Base-by-base conservation (phyloP, 2,113 vertebrate genomes). In the Cisticola juncidis region DNA sequence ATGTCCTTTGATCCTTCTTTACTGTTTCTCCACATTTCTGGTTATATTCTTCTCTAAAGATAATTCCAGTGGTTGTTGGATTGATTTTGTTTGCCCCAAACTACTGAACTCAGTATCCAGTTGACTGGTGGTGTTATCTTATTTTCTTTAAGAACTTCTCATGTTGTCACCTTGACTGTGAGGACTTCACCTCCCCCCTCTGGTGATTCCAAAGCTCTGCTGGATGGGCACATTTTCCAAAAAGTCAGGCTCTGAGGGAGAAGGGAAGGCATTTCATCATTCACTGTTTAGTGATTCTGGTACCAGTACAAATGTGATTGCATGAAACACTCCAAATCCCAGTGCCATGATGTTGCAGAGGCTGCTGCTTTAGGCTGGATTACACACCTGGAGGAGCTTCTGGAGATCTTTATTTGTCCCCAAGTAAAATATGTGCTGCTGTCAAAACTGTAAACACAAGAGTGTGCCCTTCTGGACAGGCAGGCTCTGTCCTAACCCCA, bases 81-180 rank as follows among this genome's bases (percentile, higher is more conserved):
- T 62, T 42, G 66, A 9, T 40, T 93, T 65, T 44, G 38, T 82
- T 82, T 92, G 17, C 12, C 29, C 23, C 35, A 58, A 14, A 35
- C 26, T 31, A 18, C 35, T 36, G 54, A 50, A 44, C 14, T 14
- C 22, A 23, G 22, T 62, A 31, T 66, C 31, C 64, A 45, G 16
- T 1, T 89, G 44, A 31, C 19, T 0, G 3, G 7, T 5, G 2
- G 21, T 19, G 5, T 60, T 80, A 54, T 16, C 4, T 45, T 54
- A 31, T 28, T 88, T 64, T 64, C 57, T 61, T 90, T 48, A 69
- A 6, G 45, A 50, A 42, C 28, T 71, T 57, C 31, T 77, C 23
- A n/a, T 0, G 0, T 14, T 60, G 11, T 66, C 38, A 62, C 25
- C 24, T 68, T 2, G 0, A 29, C 44, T 38, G 5, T 51, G 68